A percentile compares a stretch with the other conserved stretches of the same genome.
Conservation (phyloP, 2,113 vertebrate species). For the Gila orcuttii region DNA sequence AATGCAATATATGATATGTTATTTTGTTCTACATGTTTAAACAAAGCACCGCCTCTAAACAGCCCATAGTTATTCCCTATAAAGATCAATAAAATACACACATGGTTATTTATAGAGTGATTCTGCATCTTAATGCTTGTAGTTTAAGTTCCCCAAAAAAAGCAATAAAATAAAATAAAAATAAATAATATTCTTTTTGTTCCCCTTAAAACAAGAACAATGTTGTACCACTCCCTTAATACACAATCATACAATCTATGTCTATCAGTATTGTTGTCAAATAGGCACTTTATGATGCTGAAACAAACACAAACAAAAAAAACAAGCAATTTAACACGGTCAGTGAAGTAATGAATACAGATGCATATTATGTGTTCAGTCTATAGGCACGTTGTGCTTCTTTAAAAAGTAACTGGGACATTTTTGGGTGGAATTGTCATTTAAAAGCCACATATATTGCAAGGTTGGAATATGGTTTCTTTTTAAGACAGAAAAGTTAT, state of each 20-base stretch:
- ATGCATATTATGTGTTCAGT: too few relatives aligned
- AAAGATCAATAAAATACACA: not conserved
- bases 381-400: too few relatives aligned
- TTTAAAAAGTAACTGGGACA: too few relatives aligned
- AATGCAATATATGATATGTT: not conserved
- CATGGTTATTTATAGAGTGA: not conserved
- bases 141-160: too few relatives aligned
- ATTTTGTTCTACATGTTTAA: slow-evolving; percentile 7
- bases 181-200: too few relatives aligned
- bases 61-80: not conserved
- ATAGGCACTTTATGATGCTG: not conserved
- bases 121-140: not conserved
- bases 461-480: not conserved
- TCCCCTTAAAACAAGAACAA: not conserved
- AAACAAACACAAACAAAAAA: not conserved
- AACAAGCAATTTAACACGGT: too few relatives aligned
- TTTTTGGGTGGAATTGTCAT: too few relatives aligned
- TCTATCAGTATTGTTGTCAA: not conserved
- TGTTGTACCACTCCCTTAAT: not conserved
- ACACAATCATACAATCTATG: not conserved
- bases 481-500: not conserved
- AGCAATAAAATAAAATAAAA: too few relatives aligned
- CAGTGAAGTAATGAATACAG: too few relatives aligned
- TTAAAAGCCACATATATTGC: not conserved
- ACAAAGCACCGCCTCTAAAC: not conserved